These are phyloP conservation scores for Pterophyllum scalare DNA, from an alignment of 2,113 vertebrate genomes.

Conservation along the genomic window DNA sequence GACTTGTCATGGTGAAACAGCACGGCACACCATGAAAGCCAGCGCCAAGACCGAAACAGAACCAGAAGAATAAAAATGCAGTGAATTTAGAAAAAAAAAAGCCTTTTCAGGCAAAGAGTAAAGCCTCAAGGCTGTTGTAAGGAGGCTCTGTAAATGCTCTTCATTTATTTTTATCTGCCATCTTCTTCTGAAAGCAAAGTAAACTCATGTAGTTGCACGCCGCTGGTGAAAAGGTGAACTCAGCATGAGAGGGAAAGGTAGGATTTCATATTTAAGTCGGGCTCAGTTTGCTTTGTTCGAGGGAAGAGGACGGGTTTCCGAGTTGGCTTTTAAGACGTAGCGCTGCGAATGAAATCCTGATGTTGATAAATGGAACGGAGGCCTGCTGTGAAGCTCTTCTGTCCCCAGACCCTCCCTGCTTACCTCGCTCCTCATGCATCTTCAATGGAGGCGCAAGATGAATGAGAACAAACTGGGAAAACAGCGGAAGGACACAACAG, in stretches of 20 bases:
- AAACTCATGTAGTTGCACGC: constrained; percentile 25
- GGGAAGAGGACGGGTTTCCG: constrained; percentile 28
- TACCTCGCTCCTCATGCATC: constrained; percentile 21
- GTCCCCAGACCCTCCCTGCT: constrained; percentile 5
- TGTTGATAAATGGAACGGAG: constrained; percentile 67
- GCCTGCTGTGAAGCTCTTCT: constrained; percentile 65
- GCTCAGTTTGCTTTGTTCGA: constrained; percentile 48
- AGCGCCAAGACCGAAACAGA: background rate
- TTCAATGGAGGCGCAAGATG: constrained; percentile 55
- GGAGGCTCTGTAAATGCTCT: constrained; percentile 31
- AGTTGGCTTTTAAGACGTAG: constrained; percentile 66
- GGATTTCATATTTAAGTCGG: constrained; percentile 44
- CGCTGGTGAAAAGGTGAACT: constrained; percentile 58
- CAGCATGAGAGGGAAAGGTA: constrained; percentile 47
- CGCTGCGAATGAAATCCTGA: constrained; percentile 54
- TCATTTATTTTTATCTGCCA: constrained; percentile 50
- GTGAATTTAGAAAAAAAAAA: constrained; percentile 22
- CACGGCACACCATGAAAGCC: constrained; percentile 12
- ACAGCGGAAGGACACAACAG: constrained; percentile 43
- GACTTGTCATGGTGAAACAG: background rate
- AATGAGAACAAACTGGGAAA: constrained; percentile 50
- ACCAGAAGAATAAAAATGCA: background rate
- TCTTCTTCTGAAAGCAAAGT: constrained; percentile 45
- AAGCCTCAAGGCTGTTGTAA: constrained; percentile 39
- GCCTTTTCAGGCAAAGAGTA: constrained; percentile 30